Percentiles rank a stretch among this genome's conserved stretches.
Conservation (phyloP, 2,113 vertebrate species). For the Oenanthe oenanthe region DNA sequence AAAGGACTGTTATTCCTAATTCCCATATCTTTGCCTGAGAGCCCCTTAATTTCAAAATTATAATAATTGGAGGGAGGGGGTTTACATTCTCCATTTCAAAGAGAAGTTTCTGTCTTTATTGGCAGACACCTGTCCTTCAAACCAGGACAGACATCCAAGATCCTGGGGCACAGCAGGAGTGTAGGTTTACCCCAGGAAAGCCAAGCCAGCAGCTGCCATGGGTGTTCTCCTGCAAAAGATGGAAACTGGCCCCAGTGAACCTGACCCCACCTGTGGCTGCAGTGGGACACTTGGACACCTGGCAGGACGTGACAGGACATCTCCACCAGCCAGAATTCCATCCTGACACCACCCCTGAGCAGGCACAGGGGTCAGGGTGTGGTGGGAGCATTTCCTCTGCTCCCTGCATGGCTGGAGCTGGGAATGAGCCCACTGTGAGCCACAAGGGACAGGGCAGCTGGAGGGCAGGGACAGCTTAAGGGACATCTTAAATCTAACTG, state of each 20-base stretch:
- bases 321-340: neutral
- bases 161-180: neutral
- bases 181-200: neutral
- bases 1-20: no score
- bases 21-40: no score
- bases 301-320: neutral
- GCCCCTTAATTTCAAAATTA: no score
- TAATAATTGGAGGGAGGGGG: no score
- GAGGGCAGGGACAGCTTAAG: neutral
- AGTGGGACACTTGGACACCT: neutral
- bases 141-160: neutral
- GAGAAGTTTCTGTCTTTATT: no score
- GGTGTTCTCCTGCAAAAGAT: neutral
- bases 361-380: neutral
- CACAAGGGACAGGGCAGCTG: fast-evolving
- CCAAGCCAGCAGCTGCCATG: neutral
- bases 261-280: neutral
- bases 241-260: neutral
- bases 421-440: neutral
- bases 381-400: fast-evolving
- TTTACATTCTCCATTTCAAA: no score
- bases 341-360: fast-evolving
- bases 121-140: no score
- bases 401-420: neutral
- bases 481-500: neutral